Evolutionary conservation across 2,888 invertebrate species (phyloP), one percentile per base, ranked within the genome.

Genomic region (Sipha maydis): DNA sequence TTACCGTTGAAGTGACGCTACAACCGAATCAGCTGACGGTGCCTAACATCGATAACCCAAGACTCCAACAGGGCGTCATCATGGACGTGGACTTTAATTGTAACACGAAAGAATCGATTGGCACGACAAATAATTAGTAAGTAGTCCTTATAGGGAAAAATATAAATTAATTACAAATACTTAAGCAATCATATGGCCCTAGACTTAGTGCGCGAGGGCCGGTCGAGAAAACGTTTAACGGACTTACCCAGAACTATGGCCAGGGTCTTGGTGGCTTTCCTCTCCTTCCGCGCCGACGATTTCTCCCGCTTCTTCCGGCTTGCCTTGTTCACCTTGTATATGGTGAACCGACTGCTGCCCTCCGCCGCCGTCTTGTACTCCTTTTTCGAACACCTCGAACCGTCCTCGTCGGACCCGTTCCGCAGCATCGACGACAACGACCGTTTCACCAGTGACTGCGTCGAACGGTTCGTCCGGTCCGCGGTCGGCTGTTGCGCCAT

Each of bases 181-280:
- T n/a, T n/a, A n/a, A n/a, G n/a, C n/a, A n/a, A n/a, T n/a, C n/a
- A n/a, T n/a, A n/a, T n/a, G n/a, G n/a, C n/a, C n/a, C n/a, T n/a
- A n/a, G n/a, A n/a, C n/a, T 41, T 0, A 11, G 41, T 1, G 41
- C 7, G 41, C 9, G 8, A 41, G 41, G 41, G 11, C 7, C 1
- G n/a, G n/a, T n/a, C n/a, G n/a, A 41, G 0, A 41, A 41, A 48
- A 48, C 14, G 2, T 14, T 48, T 48, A 14, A 48, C 11, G 48
- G 48, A 92, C 95, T 95, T 93, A 99, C 99, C 99, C 92, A 99
- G 94, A 90, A 99, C 99, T 92, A 99, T 99, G 89, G 99, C 99
- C 90, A 99, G 93, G 17, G 99, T 99, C 93, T 99, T 99, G 17
- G 99, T 99, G 61, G 99, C 99, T 92, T 99, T 98, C 89, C 98